These are phyloP conservation scores for Anabas testudineus DNA, from an alignment of 2,797 vertebrate genomes.

Conservation along the genomic window DNA sequence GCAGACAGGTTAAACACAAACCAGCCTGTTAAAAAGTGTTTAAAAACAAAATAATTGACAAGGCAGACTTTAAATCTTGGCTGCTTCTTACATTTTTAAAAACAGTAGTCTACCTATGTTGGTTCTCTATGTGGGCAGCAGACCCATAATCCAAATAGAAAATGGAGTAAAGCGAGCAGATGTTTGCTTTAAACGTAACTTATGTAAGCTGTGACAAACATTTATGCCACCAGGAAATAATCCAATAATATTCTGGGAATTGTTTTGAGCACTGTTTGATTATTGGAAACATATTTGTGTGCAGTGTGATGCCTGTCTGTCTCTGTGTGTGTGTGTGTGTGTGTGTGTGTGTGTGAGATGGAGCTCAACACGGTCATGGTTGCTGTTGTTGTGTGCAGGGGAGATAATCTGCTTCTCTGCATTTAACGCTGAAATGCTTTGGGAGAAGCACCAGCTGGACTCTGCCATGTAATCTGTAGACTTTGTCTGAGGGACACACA, in stretches of 20 bases:
- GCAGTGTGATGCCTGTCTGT: not conserved
- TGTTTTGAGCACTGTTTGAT: not conserved
- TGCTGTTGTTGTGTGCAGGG: constrained; percentile 27
- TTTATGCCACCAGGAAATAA: not conserved
- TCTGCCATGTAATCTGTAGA: constrained; percentile 52
- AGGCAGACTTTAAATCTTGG: too few species aligned
- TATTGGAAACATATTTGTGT: not conserved
- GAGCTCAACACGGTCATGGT: constrained; percentile 13
- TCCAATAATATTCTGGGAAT: not conserved
- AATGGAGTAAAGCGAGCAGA: not conserved
- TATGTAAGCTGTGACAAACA: not conserved
- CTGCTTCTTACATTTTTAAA: not conserved
- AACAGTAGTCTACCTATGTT: too few species aligned
- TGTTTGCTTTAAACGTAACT: not conserved
- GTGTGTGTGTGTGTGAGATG: constrained; percentile 11
- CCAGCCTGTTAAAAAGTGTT: too few species aligned
- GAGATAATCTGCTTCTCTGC: constrained; percentile 56
- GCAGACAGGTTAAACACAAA: constrained; percentile 36
- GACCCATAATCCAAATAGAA: not conserved
- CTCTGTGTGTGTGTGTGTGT: constrained; percentile 1
- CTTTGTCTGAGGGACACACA: constrained; percentile 37
- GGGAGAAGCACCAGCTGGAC: constrained; percentile 70
- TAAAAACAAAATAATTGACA: too few species aligned
- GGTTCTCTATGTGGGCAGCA: not conserved
- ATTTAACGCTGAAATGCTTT: constrained; percentile 46